Evolutionary conservation across 2,113 vertebrate genomes (phyloP).

Genomic region (Condylura cristata): DNA sequence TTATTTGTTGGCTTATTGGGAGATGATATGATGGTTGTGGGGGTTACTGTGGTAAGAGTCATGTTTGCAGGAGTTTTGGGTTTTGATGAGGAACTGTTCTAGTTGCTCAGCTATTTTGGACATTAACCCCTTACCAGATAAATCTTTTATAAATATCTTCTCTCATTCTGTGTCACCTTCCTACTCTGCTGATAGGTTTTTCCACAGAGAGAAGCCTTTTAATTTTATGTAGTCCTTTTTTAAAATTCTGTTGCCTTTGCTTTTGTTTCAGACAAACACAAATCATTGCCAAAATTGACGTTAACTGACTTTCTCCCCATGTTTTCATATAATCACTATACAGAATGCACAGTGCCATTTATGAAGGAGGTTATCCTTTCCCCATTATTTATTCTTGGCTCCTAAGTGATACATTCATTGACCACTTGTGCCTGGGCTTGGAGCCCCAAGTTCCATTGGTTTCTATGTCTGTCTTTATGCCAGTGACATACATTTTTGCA

Average conservation of each 20-base stretch:
- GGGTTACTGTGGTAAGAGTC: background rate
- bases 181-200: background rate
- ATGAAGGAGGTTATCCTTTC: background rate
- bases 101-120: background rate
- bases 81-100: background rate
- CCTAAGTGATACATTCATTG: background rate
- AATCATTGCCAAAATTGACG: background rate
- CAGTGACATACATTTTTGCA: background rate
- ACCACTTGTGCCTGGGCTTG: background rate
- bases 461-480: background rate
- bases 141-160: background rate
- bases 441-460: background rate
- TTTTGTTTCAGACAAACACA: background rate
- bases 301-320: background rate
- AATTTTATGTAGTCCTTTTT: background rate
- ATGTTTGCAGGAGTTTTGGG: background rate
- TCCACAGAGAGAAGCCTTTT: background rate
- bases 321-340: background rate
- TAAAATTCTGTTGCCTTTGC: background rate
- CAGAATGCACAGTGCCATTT: background rate
- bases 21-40: background rate
- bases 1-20: background rate
- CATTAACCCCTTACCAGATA: background rate
- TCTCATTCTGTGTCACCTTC: background rate
- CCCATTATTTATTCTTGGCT: background rate